phyloP scores from a whole-genome alignment of 1,140 invertebrate species.

The Gonioctena quinquepunctata region DNA sequence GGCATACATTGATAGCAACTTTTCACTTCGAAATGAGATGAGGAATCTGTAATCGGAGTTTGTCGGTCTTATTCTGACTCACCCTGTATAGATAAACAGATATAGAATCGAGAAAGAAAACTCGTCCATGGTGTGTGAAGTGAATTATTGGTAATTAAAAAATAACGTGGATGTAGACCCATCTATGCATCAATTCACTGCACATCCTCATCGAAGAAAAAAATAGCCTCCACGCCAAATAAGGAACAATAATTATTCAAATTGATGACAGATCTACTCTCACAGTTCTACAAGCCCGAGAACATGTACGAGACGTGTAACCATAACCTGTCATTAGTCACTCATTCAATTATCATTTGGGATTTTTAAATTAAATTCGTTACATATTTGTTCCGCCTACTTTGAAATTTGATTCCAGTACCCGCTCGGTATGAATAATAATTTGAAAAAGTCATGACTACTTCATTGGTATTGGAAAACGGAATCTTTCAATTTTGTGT shows the following conservation, averaged over 20 bases:
- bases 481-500: neutral
- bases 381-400: neutral
- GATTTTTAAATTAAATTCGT: neutral
- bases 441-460: neutral
- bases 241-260: neutral
- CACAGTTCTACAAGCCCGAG: neutral
- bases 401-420: neutral
- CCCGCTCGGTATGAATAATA: neutral
- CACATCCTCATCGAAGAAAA: no score
- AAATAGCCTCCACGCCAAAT: neutral
- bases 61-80: no score
- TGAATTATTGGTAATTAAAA: no score
- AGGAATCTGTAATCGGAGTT: no score
- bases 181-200: no score
- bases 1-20: no score
- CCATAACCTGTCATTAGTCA: neutral
- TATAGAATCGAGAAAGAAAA: no score
- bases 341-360: neutral
- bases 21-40: no score
- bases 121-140: no score
- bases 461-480: neutral
- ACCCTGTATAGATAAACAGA: no score
- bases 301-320: neutral
- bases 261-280: neutral
- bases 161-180: no score